Evolutionary conservation across 2,888 invertebrate genomes (phyloP).

Genomic region (Aphelenchoides bicaudatus): DNA sequence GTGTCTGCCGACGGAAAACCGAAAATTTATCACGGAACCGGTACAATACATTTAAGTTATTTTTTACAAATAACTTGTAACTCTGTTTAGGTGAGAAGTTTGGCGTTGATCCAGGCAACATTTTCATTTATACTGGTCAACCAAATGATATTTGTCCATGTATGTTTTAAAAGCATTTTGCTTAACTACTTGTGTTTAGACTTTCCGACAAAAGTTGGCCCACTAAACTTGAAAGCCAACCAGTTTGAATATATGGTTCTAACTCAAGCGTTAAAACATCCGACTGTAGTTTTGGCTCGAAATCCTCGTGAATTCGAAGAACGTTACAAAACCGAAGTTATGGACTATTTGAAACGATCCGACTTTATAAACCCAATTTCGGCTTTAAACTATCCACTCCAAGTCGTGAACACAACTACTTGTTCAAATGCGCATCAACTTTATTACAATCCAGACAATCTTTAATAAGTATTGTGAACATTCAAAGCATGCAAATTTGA

Average conservation of each 20-base stretch:
- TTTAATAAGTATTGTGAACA: too few species aligned
- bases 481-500: too few species aligned
- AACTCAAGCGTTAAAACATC: constrained; percentile 54
- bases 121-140: constrained; percentile 53
- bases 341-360: constrained; percentile 47
- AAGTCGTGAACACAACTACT: constrained; percentile 34
- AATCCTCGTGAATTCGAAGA: constrained; percentile 41
- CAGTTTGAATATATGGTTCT: constrained; percentile 54
- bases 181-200: constrained; percentile 37
- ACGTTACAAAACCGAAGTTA: constrained; percentile 42
- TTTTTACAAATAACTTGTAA: too few species aligned
- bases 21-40: too few species aligned
- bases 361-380: constrained; percentile 49
- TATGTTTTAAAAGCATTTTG: too few species aligned
- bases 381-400: constrained; percentile 42
- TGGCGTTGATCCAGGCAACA: constrained; percentile 57
- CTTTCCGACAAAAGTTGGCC: constrained; percentile 51
- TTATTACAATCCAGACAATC: constrained; percentile 22
- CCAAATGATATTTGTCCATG: constrained; percentile 56
- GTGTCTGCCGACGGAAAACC: too few species aligned
- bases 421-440: constrained; percentile 25
- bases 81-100: constrained; percentile 47
- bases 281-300: constrained; percentile 55
- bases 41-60: too few species aligned
- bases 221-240: constrained; percentile 33